Percentiles rank a stretch among this genome's conserved stretches.
These are phyloP conservation scores for Ophraella communa DNA, from an alignment of 2,888 invertebrate genomes.

Conservation along the genomic window DNA sequence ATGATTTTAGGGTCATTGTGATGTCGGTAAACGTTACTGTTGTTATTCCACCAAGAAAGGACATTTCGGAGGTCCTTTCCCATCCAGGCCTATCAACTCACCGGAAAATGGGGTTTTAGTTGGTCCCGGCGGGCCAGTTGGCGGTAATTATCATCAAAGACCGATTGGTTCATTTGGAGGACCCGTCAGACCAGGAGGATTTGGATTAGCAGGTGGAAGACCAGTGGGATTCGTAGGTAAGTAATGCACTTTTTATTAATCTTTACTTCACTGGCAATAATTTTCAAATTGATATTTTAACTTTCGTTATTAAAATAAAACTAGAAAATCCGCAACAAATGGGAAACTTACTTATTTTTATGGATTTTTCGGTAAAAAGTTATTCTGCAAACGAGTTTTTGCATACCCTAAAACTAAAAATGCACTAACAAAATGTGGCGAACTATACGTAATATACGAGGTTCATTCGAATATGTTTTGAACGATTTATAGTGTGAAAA, in stretches of 20 bases:
- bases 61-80: constrained; percentile 50
- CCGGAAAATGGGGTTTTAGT: constrained; percentile 59
- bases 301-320: too few species aligned
- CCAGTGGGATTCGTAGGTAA: constrained; percentile 30
- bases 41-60: constrained; percentile 63
- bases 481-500: too few species aligned
- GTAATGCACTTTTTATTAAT: neutral
- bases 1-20: constrained; percentile 67
- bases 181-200: constrained; percentile 47
- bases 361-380: too few species aligned
- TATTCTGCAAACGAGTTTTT: too few species aligned
- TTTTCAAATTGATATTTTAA: too few species aligned
- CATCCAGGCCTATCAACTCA: constrained; percentile 54
- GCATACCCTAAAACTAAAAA: too few species aligned
- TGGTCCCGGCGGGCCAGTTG: constrained; percentile 58
- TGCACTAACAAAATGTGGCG: too few species aligned
- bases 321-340: too few species aligned
- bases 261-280: neutral
- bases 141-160: constrained; percentile 26
- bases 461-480: too few species aligned
- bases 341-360: too few species aligned
- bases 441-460: too few species aligned
- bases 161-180: constrained; percentile 61
- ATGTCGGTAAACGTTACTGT: constrained; percentile 69
- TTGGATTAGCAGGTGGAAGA: constrained; percentile 55